Conservation (phyloP, 2,113 vertebrate genomes). For the Podarcis muralis region DNA sequence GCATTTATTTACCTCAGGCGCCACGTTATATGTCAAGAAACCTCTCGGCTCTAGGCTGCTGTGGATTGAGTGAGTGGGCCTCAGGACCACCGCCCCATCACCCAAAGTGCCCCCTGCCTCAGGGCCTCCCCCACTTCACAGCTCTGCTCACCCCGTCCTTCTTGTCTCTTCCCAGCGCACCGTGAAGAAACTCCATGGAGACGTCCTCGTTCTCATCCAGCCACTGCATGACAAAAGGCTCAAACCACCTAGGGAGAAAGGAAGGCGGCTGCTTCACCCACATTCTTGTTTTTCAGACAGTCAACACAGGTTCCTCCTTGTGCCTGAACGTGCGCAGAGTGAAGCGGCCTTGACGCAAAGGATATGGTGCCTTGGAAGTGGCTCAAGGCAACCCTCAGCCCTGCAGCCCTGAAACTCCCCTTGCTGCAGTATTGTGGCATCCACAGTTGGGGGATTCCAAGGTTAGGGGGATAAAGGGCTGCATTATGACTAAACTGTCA, state of each 20-base stretch:
- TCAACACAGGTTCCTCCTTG: neutral
- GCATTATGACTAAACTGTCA: too few relatives aligned
- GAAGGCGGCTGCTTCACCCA: neutral
- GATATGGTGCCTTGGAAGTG: neutral
- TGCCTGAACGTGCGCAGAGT: neutral
- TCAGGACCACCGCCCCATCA: neutral
- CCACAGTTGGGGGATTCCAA: neutral
- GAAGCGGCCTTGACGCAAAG: neutral
- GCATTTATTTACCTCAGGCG: too few relatives aligned
- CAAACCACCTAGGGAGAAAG: conserved; percentile 88
- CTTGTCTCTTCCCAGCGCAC: conserved; percentile 94
- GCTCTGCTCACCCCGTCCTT: conserved; percentile 90
- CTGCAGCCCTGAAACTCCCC: neutral
- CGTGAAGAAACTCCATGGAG: conserved; percentile 96
- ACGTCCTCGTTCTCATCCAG: conserved; percentile 97
- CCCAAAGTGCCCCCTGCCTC: neutral
- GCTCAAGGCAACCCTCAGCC: neutral
- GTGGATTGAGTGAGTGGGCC: neutral
- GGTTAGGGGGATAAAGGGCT: neutral
- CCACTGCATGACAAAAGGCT: conserved; percentile 99
- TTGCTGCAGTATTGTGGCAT: too few relatives aligned
- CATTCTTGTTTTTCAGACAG: neutral
- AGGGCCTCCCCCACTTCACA: neutral
- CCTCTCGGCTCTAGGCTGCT: too few relatives aligned
- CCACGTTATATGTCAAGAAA: neutral